phyloP scores from a whole-genome alignment of 2,797 vertebrate genomes.

The Chaetodon trifasciatus region DNA sequence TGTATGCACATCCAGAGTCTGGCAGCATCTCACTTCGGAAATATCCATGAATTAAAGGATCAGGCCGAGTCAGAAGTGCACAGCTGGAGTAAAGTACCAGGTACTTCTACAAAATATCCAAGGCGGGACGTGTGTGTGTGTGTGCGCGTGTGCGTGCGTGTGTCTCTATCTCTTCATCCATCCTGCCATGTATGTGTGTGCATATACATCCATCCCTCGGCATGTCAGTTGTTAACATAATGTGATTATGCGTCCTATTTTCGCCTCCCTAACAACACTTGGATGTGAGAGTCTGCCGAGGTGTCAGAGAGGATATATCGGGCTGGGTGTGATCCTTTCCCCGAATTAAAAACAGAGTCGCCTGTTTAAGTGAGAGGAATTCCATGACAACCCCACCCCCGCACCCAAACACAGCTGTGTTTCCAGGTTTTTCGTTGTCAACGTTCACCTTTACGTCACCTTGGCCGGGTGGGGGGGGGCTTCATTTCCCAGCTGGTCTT shows the following conservation, averaged over 20 bases:
- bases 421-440: constrained; percentile 35
- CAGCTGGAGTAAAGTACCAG: constrained; percentile 44
- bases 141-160: not conserved
- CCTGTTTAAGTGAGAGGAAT: constrained; percentile 71
- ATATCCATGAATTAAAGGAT: constrained; percentile 56
- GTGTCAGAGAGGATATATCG: constrained; percentile 77
- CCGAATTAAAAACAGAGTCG: constrained; percentile 50
- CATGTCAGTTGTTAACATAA: constrained; percentile 77
- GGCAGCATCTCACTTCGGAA: constrained; percentile 46
- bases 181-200: constrained; percentile 15
- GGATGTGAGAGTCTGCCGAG: constrained; percentile 67
- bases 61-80: constrained; percentile 47
- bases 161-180: constrained; percentile 12
- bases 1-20: constrained; percentile 19
- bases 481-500: constrained; percentile 56
- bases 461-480: constrained; percentile 32
- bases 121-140: not conserved
- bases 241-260: constrained; percentile 79
- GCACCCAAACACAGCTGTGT: constrained; percentile 71
- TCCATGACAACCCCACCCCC: constrained; percentile 66
- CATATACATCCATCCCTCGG: constrained; percentile 28
- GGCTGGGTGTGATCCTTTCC: constrained; percentile 68
- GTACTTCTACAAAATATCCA: constrained; percentile 48
- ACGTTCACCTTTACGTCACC: constrained; percentile 73
- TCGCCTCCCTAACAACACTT: constrained; percentile 76